Conservation (phyloP, 2,113 vertebrate genomes). For the Camelus dromedarius region DNA sequence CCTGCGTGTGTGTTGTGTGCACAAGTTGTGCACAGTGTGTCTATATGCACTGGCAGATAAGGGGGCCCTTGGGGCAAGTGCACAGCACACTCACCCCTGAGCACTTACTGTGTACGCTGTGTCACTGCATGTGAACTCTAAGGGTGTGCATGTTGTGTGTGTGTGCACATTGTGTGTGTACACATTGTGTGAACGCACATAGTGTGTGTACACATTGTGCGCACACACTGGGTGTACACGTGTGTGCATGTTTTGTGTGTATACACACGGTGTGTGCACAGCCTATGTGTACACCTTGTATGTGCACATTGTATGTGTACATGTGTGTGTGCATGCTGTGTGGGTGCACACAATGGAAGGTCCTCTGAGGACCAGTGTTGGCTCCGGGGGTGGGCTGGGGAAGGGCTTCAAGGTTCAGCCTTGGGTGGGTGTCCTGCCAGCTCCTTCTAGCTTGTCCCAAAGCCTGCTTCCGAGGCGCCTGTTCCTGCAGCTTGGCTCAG, state of each 20-base stretch:
- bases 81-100: neutral
- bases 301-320: neutral
- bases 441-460: neutral
- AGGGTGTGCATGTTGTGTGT: too few relatives aligned
- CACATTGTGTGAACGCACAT: neutral
- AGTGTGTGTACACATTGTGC: neutral
- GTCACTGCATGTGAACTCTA: neutral
- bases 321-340: neutral
- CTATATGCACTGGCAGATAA: rapidly evolving
- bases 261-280: neutral
- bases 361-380: neutral
- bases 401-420: neutral
- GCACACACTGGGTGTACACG: neutral
- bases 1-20: neutral
- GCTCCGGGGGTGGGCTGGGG: neutral
- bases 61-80: neutral
- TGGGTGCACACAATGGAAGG: neutral
- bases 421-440: rapidly evolving
- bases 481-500: too few relatives aligned
- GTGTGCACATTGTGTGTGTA: neutral
- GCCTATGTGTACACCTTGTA: neutral
- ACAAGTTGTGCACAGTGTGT: neutral
- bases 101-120: rapidly evolving
- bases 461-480: neutral
- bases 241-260: neutral